Evolutionary conservation across 2,113 vertebrate genomes (phyloP).

Genomic region (Aythya baeri): DNA sequence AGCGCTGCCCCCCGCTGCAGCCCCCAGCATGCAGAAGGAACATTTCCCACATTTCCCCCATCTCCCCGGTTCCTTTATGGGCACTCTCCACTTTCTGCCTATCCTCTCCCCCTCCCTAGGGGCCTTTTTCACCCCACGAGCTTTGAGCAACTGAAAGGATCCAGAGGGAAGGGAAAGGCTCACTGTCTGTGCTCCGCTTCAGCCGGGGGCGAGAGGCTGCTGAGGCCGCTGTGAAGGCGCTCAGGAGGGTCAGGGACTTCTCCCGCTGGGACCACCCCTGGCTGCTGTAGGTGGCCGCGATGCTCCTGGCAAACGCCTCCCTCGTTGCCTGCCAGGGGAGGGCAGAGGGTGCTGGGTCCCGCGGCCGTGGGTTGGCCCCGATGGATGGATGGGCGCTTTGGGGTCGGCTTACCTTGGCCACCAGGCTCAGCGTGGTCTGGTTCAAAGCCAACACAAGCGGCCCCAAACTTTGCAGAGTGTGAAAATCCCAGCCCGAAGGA

Average conservation of each 20-base stretch:
- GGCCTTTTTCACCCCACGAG: background rate
- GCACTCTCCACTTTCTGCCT: background rate
- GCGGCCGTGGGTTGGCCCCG: background rate
- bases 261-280: constrained; percentile 1
- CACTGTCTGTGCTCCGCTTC: constrained; percentile 16
- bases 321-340: constrained; percentile 10
- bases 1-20: background rate
- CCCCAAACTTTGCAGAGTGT: constrained; percentile 46
- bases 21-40: accelerated
- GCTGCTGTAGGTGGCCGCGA: background rate
- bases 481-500: constrained; percentile 57
- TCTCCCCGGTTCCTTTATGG: background rate
- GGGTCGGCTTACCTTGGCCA: constrained; percentile 49
- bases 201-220: background rate
- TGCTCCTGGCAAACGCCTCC: constrained; percentile 51
- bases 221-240: background rate
- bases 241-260: constrained; percentile 20
- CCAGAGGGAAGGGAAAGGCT: background rate
- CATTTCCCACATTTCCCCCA: background rate
- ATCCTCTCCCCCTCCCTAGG: background rate
- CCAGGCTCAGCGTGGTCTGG: constrained; percentile 35
- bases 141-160: background rate
- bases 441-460: constrained; percentile 50
- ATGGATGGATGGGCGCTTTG: accelerated
- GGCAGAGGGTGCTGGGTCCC: background rate